Conservation (phyloP, 2,113 vertebrate genomes). For the Phalacrocorax brasilianus region DNA sequence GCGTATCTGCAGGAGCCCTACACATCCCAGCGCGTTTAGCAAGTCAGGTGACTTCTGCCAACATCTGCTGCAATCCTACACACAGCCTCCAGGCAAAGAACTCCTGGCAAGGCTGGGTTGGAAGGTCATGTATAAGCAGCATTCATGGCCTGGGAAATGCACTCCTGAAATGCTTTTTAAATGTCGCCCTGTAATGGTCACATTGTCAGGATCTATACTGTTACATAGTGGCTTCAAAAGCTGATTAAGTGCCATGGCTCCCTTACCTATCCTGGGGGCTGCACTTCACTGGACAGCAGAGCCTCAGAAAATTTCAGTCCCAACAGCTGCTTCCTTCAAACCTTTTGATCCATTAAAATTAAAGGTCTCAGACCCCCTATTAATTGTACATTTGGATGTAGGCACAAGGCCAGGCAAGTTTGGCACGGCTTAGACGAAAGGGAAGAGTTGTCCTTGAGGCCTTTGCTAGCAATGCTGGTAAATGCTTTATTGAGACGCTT, state of each 20-base stretch:
- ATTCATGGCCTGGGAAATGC: not conserved
- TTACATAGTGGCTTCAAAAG: not conserved
- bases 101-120: not conserved
- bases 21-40: not conserved
- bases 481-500: not conserved
- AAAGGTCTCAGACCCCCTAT: not conserved
- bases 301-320: not conserved
- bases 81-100: not conserved
- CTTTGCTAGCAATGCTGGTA: not conserved
- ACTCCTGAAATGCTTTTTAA: not conserved
- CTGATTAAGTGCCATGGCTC: not conserved
- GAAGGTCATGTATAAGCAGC: not conserved
- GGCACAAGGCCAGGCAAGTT: not conserved
- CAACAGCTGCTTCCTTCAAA: not conserved
- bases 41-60: not conserved
- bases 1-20: not conserved
- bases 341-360: constrained; percentile 41
- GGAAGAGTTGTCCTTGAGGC: not conserved
- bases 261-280: constrained; percentile 5
- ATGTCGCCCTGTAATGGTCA: not conserved
- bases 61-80: not conserved
- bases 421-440: not conserved
- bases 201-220: not conserved
- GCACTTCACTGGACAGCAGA: not conserved
- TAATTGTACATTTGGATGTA: not conserved